Evolutionary conservation across 2,797 vertebrate genomes (phyloP), one percentile per base, ranked within the genome.

Genomic region (Gephyroberyx darwinii): DNA sequence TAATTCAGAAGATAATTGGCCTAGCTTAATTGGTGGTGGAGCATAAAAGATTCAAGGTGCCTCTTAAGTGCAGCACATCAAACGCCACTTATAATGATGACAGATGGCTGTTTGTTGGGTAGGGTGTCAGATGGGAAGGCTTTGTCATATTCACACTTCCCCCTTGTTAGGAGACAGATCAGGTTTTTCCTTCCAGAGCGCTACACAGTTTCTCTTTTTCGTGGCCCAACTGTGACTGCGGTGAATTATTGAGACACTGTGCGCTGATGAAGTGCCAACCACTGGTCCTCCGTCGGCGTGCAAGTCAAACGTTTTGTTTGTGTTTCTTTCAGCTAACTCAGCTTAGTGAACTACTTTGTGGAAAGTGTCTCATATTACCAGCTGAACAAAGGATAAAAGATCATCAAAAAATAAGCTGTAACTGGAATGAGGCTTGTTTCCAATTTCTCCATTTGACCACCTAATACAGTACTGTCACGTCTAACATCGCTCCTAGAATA

Each of bases 71-170:
- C 86, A 82, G 80, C 88, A 90, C 90, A 89, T 93, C 86, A 89
- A 86, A 85, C 80, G 65, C 88, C 93, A 93, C 92, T 94, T 93
- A 93, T 90, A 92, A 93, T 92, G 91, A 93, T 92, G 93, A 93
- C 93, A 94, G 92, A 92, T 93, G 93, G 92, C 72, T 83, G 90
- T 91, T 91, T 93, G 92, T 89, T 86, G 90, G 85, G 68, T 84
- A 84, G 79, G 92, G 92, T 93, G 90, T 95, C 93, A 88, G 86
- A 86, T 90, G 82, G 80, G 78, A 81, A 58, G 90, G 81, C 87
- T 89, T 92, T 93, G 92, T 94, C 88, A 88, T 91, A 89, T 92
- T 94, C 91, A 88, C 91, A 92, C 92, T 90, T 91, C 83, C 80
- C 84, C 66, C 92, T 88, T 86, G 89, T 91, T 78, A 73, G 69